Conservation (phyloP, 2,797 vertebrate genomes). For the Alectoris magna region DNA sequence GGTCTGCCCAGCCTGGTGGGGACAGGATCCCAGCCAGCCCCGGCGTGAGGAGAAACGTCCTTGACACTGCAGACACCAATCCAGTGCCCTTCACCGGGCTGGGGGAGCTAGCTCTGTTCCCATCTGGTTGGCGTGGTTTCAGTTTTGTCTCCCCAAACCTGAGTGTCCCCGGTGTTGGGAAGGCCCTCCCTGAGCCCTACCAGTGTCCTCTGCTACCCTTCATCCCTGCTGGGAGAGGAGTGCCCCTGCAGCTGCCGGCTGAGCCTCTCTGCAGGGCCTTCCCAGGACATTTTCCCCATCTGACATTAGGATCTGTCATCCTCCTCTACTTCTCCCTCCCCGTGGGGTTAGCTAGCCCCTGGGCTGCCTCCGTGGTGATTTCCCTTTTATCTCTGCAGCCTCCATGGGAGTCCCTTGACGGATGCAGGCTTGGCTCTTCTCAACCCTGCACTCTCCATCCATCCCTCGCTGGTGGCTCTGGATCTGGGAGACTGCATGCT, state of each 20-base stretch:
- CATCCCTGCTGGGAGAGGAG: not conserved
- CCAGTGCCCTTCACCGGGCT: not conserved
- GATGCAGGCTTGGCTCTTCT: conserved; percentile 91
- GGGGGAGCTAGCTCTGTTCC: not conserved
- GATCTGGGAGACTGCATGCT: conserved; percentile 97
- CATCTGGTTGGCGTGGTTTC: not conserved
- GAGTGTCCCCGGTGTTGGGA: not conserved
- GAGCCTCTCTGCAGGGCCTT: not conserved
- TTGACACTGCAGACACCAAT: not conserved
- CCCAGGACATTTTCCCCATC: not conserved
- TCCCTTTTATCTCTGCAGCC: conserved; percentile 78
- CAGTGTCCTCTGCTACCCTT: not conserved
- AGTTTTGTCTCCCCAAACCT: not conserved
- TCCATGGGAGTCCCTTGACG: conserved; percentile 92
- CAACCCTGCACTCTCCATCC: conserved; percentile 89
- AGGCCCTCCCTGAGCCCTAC: not conserved
- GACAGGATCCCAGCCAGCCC: not conserved
- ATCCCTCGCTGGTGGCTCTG: conserved; percentile 92
- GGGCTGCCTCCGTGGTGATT: conserved; percentile 2
- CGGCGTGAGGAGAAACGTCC: not conserved
- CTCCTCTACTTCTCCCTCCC: not conserved
- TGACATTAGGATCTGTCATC: not conserved
- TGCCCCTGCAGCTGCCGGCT: fast-evolving
- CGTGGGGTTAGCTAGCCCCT: not conserved
- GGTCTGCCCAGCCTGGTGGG: not conserved